Conservation (phyloP, 2,797 vertebrate species). For the Betta splendens region DNA sequence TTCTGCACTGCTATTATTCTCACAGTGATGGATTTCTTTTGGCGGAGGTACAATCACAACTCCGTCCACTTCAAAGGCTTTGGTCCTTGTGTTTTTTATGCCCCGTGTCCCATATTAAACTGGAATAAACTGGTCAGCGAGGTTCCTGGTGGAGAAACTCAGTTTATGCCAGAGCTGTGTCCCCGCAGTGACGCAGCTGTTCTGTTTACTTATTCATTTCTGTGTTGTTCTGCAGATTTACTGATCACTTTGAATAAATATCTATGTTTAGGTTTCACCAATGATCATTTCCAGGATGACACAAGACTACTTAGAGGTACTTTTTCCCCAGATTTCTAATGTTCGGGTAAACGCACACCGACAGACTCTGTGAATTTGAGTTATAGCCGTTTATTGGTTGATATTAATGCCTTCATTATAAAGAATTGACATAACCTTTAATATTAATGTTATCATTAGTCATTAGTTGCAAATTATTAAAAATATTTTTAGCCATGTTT, state of each 20-base stretch:
- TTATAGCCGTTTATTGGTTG: background rate
- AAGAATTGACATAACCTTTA: too few relatives aligned
- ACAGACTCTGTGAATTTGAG: slow-evolving; percentile 17
- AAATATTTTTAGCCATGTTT: too few relatives aligned
- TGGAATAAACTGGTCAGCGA: slow-evolving; percentile 73
- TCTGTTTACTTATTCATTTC: too few relatives aligned
- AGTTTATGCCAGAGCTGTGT: slow-evolving; percentile 70
- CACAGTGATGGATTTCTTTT: background rate
- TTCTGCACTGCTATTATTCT: slow-evolving; percentile 15
- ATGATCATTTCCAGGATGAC: slow-evolving; percentile 88
- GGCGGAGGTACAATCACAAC: background rate
- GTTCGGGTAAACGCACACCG: slow-evolving; percentile 47
- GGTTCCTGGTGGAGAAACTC: slow-evolving; percentile 44
- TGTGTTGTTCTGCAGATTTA: slow-evolving; percentile 62
- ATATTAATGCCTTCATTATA: background rate
- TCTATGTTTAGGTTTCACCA: slow-evolving; percentile 88
- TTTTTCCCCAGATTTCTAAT: slow-evolving; percentile 62
- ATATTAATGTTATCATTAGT: background rate
- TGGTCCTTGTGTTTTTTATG: slow-evolving; percentile 68
- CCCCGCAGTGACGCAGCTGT: slow-evolving; percentile 57
- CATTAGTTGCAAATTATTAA: slow-evolving; percentile 1
- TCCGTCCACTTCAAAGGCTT: background rate
- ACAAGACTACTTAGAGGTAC: slow-evolving; percentile 87
- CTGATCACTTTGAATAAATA: slow-evolving; percentile 79
- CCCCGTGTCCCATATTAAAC: slow-evolving; percentile 79